Conservation (phyloP, 2,797 vertebrate genomes). For the Lindbergichthys nudifrons region DNA sequence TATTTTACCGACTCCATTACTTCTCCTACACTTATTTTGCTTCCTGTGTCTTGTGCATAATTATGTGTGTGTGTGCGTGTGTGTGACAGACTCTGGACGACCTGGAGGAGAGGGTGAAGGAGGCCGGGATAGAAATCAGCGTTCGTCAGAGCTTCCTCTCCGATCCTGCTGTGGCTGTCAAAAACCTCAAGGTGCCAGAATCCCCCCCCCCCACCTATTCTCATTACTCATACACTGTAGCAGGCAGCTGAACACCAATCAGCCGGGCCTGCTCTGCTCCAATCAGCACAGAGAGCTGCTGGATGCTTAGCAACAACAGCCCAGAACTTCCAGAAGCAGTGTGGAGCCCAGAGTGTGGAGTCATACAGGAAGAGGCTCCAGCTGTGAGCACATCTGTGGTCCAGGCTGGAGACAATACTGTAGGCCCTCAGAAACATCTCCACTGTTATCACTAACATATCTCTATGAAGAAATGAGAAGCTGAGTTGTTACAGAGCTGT, state of each 20-base stretch:
- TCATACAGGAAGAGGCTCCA: neutral
- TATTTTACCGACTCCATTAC: slow-evolving; percentile 1
- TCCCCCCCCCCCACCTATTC: neutral
- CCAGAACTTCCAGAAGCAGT: neutral
- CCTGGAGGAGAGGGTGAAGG: slow-evolving; percentile 90
- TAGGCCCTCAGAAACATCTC: neutral
- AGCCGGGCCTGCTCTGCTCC: slow-evolving; percentile 5
- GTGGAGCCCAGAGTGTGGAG: neutral
- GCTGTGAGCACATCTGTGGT: neutral
- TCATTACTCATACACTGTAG: neutral
- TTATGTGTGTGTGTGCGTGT: slow-evolving; percentile 13
- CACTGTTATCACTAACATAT: neutral
- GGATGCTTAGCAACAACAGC: neutral
- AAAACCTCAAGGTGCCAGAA: slow-evolving; percentile 90
- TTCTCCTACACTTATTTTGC: neutral
- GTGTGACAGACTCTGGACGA: slow-evolving; percentile 90
- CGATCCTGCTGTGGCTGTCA: slow-evolving; percentile 90
- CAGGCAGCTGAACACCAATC: slow-evolving; percentile 12
- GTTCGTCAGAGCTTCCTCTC: slow-evolving; percentile 94
- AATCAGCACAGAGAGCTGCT: slow-evolving; percentile 15
- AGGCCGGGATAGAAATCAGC: slow-evolving; percentile 91
- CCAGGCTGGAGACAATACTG: neutral
- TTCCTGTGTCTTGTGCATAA: slow-evolving; percentile 6
- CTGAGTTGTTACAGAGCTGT: too few species aligned
- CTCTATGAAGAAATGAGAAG: neutral